Evolutionary conservation across 2,888 invertebrate genomes (phyloP).

Genomic region (Mongoloraphidia duomilia): DNA sequence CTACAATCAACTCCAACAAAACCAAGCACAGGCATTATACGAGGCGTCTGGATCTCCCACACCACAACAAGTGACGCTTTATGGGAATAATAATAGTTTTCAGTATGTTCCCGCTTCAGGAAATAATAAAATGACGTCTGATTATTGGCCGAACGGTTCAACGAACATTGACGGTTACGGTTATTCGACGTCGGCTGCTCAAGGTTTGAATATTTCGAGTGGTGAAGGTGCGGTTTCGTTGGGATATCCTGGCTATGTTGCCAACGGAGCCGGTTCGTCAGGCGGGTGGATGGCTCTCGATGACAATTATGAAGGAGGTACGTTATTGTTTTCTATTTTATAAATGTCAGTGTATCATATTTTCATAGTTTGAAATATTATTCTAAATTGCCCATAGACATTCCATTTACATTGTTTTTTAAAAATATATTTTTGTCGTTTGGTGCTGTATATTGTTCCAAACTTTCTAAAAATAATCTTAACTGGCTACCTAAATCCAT

Average conservation of each 20-base stretch:
- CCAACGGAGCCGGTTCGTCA: not conserved
- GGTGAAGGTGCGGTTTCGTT: not conserved
- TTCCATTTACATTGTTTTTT: not conserved
- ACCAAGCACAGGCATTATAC: constrained; percentile 30
- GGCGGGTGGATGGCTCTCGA: not conserved
- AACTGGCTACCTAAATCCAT: too few species aligned
- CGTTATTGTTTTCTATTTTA: not conserved
- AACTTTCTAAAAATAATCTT: too few species aligned
- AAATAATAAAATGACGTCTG: constrained; percentile 18
- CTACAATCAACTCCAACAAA: constrained; percentile 30
- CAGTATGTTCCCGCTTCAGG: constrained; percentile 27
- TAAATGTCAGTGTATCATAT: not conserved
- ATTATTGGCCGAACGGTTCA: constrained; percentile 15
- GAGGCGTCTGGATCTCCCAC: constrained; percentile 36
- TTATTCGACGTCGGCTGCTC: constrained; percentile 21
- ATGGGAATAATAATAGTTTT: constrained; percentile 35
- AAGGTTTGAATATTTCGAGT: constrained; percentile 7
- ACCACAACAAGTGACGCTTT: constrained; percentile 43
- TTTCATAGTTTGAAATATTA: not conserved
- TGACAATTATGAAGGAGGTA: not conserved
- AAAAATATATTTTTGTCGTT: not conserved
- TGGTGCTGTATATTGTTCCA: too few species aligned
- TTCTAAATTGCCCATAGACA: not conserved
- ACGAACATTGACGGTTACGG: constrained; percentile 9
- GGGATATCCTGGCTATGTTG: not conserved